Evolutionary conservation across 2,888 invertebrate genomes (phyloP).

Genomic region (Herminia tarsipennalis): DNA sequence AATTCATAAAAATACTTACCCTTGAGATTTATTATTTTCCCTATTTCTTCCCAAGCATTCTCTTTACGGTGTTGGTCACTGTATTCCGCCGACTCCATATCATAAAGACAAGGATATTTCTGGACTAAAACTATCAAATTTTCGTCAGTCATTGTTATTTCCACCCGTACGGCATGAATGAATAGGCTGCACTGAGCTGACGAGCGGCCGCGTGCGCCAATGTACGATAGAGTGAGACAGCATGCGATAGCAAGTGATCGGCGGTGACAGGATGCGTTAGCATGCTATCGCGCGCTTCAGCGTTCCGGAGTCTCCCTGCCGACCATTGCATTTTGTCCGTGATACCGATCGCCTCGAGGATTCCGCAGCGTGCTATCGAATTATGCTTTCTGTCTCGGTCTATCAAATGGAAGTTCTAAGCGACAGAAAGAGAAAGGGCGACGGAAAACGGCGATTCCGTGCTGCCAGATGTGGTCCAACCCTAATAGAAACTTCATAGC

Average conservation of each 20-base stretch:
- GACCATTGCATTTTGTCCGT: too few species aligned
- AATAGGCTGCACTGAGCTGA: conserved; percentile 1
- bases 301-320: too few species aligned
- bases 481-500: too few species aligned
- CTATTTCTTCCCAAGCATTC: conserved; percentile 10
- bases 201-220: conserved; percentile 13
- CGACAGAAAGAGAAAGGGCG: too few species aligned
- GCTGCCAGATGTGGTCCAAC: too few species aligned
- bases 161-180: conserved; percentile 13
- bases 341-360: too few species aligned
- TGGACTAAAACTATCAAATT: conserved; percentile 16
- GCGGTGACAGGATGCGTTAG: conserved; percentile 14
- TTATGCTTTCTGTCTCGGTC: too few species aligned
- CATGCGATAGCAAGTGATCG: conserved; percentile 13
- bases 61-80: conserved; percentile 11
- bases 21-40: conserved; percentile 3
- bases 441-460: too few species aligned
- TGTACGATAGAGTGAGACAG: conserved; percentile 9
- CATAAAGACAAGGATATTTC: conserved; percentile 16
- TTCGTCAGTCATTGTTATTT: conserved; percentile 19
- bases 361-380: too few species aligned
- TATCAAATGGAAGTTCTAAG: too few species aligned
- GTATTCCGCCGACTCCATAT: conserved; percentile 6
- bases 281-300: conserved; percentile 20
- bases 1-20: conserved; percentile 11